Percentiles rank a stretch among this genome's conserved stretches.
phyloP scores from a whole-genome alignment of 2,888 invertebrate genomes.

The Atherix ibis region DNA sequence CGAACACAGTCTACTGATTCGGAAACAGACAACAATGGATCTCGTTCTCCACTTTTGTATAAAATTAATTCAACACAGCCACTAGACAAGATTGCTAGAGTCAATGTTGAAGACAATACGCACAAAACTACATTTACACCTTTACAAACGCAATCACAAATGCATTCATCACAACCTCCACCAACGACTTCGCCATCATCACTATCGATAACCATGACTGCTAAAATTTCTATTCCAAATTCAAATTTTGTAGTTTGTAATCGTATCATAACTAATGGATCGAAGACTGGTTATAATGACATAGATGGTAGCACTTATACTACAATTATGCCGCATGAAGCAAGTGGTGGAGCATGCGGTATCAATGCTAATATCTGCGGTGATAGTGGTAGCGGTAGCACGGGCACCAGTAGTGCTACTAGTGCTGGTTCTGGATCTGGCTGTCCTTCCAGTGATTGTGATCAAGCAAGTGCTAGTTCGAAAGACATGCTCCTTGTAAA shows the following conservation, averaged over 20 bases:
- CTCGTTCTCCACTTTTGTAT: conserved; percentile 51
- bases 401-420: not conserved
- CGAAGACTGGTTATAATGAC: too few species aligned
- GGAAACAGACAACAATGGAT: conserved; percentile 54
- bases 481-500: conserved; percentile 48
- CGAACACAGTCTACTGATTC: conserved; percentile 36
- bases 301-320: not conserved
- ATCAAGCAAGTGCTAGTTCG: conserved; percentile 51
- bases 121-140: conserved; percentile 1
- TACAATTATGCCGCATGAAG: too few species aligned
- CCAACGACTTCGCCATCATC: not conserved
- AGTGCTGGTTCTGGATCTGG: conserved; percentile 34
- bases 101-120: not conserved
- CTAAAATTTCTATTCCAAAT: too few species aligned
- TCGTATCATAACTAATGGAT: too few species aligned
- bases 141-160: too few species aligned
- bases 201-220: not conserved
- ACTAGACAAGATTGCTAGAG: not conserved
- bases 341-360: conserved; percentile 4
- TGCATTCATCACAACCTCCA: too few species aligned
- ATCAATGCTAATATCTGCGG: too few species aligned
- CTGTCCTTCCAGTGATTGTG: conserved; percentile 34
- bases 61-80: too few species aligned
- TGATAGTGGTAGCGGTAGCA: conserved; percentile 15
- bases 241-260: too few species aligned